These are phyloP conservation scores for Hiodon alosoides DNA, from an alignment of 2,113 vertebrate species.

Conservation along the genomic window DNA sequence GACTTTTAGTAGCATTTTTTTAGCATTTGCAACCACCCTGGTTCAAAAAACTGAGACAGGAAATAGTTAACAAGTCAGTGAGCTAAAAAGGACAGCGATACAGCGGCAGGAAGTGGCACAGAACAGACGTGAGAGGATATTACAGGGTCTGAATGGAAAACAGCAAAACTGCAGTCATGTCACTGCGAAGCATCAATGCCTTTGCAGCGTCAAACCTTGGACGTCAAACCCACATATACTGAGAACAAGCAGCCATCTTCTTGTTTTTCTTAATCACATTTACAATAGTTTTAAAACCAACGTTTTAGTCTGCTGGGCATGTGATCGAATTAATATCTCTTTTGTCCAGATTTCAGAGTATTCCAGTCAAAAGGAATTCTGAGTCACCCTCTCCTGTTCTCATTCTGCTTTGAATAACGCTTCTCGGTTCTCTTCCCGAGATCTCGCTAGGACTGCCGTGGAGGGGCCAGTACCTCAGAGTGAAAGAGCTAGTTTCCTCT, in stretches of 20 bases:
- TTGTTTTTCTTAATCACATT: neutral
- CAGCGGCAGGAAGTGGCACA: constrained; percentile 2
- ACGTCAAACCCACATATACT: neutral
- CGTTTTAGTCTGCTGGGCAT: too few relatives aligned
- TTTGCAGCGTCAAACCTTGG: neutral
- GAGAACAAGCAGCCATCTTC: neutral
- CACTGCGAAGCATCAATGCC: neutral
- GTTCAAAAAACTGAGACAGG: constrained; percentile 14
- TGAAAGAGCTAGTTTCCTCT: constrained; percentile 97
- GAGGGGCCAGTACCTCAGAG: constrained; percentile 52
- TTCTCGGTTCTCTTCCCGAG: too few relatives aligned
- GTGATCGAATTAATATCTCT: neutral
- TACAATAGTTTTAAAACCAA: too few relatives aligned
- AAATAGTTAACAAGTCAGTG: constrained; percentile 9
- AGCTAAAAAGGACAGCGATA: neutral
- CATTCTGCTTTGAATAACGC: neutral
- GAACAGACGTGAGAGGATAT: neutral
- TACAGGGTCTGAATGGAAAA: neutral
- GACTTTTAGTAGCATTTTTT: too few relatives aligned
- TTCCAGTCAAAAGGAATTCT: neutral
- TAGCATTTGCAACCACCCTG: constrained; percentile 1
- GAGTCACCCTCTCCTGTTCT: neutral
- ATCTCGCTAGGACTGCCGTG: neutral
- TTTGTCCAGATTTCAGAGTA: neutral
- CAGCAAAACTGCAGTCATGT: neutral